Conservation (phyloP, 2,797 vertebrate species). For the Acanthornis magna region DNA sequence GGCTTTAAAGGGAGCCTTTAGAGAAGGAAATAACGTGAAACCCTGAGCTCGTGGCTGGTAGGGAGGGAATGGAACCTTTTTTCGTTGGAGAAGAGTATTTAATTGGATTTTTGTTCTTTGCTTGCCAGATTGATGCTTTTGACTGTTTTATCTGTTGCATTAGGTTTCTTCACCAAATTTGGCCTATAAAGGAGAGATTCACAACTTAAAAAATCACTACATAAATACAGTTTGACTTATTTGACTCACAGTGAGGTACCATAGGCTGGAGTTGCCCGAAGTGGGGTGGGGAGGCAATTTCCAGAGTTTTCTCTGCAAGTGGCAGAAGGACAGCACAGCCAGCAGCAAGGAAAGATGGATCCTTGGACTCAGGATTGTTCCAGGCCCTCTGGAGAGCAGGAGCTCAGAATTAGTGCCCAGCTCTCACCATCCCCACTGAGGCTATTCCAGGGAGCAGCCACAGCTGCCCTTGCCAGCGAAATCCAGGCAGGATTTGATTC, state of each 20-base stretch:
- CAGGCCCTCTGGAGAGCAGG: constrained; percentile 20
- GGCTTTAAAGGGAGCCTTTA: background rate
- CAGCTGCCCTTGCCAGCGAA: constrained; percentile 33
- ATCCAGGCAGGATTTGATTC: background rate
- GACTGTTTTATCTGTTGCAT: background rate
- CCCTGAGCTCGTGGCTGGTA: background rate
- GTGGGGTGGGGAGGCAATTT: background rate
- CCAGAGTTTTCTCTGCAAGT: background rate
- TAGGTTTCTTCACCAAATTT: background rate
- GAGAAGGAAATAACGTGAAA: background rate
- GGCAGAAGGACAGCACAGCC: background rate
- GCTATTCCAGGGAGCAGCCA: background rate
- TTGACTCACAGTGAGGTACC: background rate
- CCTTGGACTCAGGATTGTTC: background rate
- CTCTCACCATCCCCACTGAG: background rate
- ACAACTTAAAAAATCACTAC: background rate
- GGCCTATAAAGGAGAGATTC: background rate
- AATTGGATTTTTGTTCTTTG: background rate
- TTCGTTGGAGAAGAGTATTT: background rate
- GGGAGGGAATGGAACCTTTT: background rate
- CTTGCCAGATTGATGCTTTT: background rate
- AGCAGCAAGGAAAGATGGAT: background rate
- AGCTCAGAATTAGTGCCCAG: constrained; percentile 30
- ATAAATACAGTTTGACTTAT: background rate
- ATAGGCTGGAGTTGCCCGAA: background rate